These are phyloP conservation scores for Zaprionus taronus DNA, from an alignment of 1,140 invertebrate genomes.

Conservation along the genomic window DNA sequence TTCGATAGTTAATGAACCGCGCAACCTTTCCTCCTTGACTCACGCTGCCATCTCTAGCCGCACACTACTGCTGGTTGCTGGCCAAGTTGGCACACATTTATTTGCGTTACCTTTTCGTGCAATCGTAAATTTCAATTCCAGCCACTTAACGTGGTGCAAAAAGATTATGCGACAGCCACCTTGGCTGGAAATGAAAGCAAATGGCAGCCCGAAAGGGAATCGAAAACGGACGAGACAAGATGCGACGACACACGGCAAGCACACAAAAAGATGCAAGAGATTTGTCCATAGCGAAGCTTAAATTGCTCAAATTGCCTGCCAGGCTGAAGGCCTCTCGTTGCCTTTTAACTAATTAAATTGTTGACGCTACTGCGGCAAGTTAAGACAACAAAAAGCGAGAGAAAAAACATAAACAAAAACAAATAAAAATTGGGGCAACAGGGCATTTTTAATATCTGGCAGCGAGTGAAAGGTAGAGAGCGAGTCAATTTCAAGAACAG, in stretches of 20 bases:
- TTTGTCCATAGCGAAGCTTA: neutral
- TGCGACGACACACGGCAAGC: constrained; percentile 6
- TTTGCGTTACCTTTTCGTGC: constrained; percentile 68
- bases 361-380: constrained; percentile 53
- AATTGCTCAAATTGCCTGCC: constrained; percentile 19
- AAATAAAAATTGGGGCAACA: neutral
- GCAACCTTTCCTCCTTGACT: neutral
- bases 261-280: constrained; percentile 14
- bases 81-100: constrained; percentile 59
- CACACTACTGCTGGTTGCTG: constrained; percentile 28
- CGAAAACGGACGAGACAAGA: constrained; percentile 4
- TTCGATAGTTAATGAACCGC: neutral
- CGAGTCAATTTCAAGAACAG: constrained; percentile 45
- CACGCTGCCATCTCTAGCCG: constrained; percentile 1
- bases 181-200: constrained; percentile 70
- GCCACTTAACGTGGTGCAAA: constrained; percentile 70
- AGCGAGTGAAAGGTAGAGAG: neutral
- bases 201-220: constrained; percentile 47
- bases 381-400: constrained; percentile 35
- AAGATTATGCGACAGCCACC: constrained; percentile 74
- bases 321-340: constrained; percentile 39
- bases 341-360: constrained; percentile 79
- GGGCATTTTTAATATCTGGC: constrained; percentile 46
- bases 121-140: constrained; percentile 78
- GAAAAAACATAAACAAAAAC: constrained; percentile 25